phyloP scores from a whole-genome alignment of 2,888 invertebrate genomes.

The Leptinotarsa juncta region DNA sequence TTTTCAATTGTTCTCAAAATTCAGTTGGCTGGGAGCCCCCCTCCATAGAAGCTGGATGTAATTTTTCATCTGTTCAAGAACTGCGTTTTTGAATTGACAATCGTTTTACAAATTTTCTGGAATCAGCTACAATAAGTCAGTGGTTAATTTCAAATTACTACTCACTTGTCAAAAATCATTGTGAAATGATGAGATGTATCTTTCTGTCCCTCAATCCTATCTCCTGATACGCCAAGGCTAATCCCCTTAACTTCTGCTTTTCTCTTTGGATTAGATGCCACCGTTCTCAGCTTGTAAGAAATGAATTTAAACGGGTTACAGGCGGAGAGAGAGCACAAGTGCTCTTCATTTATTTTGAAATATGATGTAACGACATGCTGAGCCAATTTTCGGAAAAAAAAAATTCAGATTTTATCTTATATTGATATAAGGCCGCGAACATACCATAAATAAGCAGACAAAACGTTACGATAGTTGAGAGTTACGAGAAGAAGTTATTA shows the following conservation, averaged over 20 bases:
- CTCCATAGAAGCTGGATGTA: too few species aligned
- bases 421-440: slow-evolving; percentile 19
- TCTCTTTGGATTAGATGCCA: slow-evolving; percentile 30
- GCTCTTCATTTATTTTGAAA: slow-evolving; percentile 10
- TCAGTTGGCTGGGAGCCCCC: too few species aligned
- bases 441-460: slow-evolving; percentile 21
- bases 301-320: slow-evolving; percentile 28
- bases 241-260: slow-evolving; percentile 26
- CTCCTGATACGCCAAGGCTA: slow-evolving; percentile 29
- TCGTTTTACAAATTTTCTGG: too few species aligned
- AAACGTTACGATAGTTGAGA: slow-evolving; percentile 27
- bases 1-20: too few species aligned
- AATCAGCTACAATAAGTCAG: too few species aligned
- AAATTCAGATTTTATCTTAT: slow-evolving; percentile 19
- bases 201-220: slow-evolving; percentile 14
- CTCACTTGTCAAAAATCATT: too few species aligned
- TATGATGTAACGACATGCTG: slow-evolving; percentile 14
- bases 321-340: slow-evolving; percentile 1
- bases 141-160: too few species aligned
- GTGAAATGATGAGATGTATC: too few species aligned
- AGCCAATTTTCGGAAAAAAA: slow-evolving; percentile 21
- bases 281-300: slow-evolving; percentile 29
- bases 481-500: slow-evolving; percentile 35
- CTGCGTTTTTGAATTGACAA: too few species aligned
- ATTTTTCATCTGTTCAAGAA: too few species aligned